phyloP scores from a whole-genome alignment of 2,797 vertebrate genomes.

The Lates japonicus region DNA sequence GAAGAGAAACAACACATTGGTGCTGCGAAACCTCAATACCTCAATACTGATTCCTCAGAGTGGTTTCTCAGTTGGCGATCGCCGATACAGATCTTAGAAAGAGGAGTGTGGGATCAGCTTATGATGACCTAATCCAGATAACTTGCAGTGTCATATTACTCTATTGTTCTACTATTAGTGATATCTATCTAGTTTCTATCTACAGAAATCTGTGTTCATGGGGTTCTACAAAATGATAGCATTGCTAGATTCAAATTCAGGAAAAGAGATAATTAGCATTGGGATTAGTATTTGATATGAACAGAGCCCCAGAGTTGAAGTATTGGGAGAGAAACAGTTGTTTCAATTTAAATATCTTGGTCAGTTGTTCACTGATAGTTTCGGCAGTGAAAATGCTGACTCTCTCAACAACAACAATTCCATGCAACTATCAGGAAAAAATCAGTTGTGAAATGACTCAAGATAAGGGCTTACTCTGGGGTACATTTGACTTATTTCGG shows the following conservation, averaged over 20 bases:
- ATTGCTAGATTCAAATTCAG: not conserved
- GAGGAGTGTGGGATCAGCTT: not conserved
- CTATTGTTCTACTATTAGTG: not conserved
- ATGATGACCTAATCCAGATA: not conserved
- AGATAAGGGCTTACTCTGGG: not conserved
- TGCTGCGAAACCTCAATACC: not conserved
- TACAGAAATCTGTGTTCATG: not conserved
- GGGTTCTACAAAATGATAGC: not conserved
- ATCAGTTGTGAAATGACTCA: not conserved
- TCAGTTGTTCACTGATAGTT: not conserved
- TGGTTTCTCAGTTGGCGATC: not conserved
- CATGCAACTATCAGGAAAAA: not conserved
- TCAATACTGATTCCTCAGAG: slow-evolving; percentile 7
- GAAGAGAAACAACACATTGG: not conserved
- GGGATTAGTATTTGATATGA: not conserved
- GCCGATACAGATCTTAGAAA: not conserved
- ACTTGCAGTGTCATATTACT: not conserved
- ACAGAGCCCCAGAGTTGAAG: not conserved
- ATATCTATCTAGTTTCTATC: not conserved
- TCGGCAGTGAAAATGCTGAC: no score
- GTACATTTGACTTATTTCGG: no score
- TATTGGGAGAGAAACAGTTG: not conserved
- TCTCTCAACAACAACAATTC: no score
- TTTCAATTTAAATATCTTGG: not conserved
- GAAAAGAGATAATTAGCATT: not conserved